Percentiles rank a stretch among this genome's conserved stretches.
phyloP scores from a whole-genome alignment of 2,113 vertebrate species.

The Hypomesus transpacificus region DNA sequence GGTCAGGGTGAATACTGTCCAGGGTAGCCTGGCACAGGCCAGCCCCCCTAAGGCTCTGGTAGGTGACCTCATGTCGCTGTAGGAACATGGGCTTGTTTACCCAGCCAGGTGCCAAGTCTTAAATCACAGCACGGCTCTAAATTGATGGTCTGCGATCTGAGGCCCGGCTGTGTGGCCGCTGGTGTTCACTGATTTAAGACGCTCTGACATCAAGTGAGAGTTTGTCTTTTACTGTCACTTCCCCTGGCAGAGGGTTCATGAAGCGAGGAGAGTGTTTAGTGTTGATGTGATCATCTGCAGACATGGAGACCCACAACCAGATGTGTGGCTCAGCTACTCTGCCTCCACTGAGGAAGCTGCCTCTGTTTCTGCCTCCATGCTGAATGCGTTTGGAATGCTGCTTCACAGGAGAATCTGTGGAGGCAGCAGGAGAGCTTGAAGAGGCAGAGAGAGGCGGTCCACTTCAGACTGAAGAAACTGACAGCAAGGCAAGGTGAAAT shows the following conservation, averaged over 20 bases:
- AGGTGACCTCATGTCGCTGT: neutral
- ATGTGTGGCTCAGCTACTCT: neutral
- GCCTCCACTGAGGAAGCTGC: no score
- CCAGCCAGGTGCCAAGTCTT: neutral
- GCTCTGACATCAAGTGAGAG: neutral
- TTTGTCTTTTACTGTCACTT: neutral
- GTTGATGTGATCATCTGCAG: no score
- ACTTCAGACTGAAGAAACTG: conserved; percentile 68
- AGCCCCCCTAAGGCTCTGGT: neutral
- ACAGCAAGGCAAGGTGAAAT: conserved; percentile 66
- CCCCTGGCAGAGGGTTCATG: neutral
- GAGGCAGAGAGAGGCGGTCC: conserved; percentile 65
- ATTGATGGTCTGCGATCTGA: neutral
- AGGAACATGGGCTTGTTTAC: neutral
- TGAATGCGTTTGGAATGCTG: neutral
- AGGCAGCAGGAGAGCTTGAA: conserved; percentile 59
- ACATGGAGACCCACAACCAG: neutral
- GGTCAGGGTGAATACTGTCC: neutral
- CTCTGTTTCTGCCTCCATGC: conserved; percentile 1
- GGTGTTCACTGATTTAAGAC: neutral
- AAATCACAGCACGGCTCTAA: neutral
- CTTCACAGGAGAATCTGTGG: conserved; percentile 23
- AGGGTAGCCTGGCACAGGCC: neutral
- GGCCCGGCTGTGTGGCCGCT: neutral
- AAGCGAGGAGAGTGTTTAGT: no score